phyloP scores from a whole-genome alignment of 2,888 invertebrate genomes.

The Antitype chi region DNA sequence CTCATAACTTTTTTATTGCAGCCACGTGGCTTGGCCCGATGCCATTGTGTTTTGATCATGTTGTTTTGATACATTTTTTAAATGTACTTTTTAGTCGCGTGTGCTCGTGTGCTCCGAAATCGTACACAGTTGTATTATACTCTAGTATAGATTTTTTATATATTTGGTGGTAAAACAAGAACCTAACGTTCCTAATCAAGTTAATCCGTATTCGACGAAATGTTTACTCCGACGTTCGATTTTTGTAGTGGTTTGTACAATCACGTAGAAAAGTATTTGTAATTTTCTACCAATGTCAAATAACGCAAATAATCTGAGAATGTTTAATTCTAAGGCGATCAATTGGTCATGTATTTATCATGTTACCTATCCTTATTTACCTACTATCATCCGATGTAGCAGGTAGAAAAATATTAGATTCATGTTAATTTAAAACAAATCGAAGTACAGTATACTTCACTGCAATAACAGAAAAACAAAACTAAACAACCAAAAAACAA shows the following conservation, averaged over 20 bases:
- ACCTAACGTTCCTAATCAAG: slow-evolving; percentile 53
- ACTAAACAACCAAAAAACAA: slow-evolving; percentile 2
- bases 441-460: neutral
- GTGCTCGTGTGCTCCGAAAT: neutral
- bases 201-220: slow-evolving; percentile 67
- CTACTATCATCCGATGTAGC: too few species aligned
- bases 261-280: slow-evolving; percentile 23
- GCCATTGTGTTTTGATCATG: slow-evolving; percentile 65
- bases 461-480: neutral
- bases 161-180: slow-evolving; percentile 38
- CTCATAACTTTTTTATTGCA: slow-evolving; percentile 86
- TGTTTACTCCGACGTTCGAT: slow-evolving; percentile 50
- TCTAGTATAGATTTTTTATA: slow-evolving; percentile 15
- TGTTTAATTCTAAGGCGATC: slow-evolving; percentile 2
- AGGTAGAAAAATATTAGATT: neutral
- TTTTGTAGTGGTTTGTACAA: slow-evolving; percentile 49
- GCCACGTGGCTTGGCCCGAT: slow-evolving; percentile 81
- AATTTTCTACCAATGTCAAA: neutral
- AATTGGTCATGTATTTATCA: neutral
- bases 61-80: slow-evolving; percentile 48
- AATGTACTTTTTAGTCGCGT: slow-evolving; percentile 4
- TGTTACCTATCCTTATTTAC: too few species aligned
- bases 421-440: neutral
- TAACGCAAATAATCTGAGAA: neutral
- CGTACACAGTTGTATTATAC: neutral